These are phyloP conservation scores for Alca torda DNA, from an alignment of 2,797 vertebrate species.

Conservation along the genomic window DNA sequence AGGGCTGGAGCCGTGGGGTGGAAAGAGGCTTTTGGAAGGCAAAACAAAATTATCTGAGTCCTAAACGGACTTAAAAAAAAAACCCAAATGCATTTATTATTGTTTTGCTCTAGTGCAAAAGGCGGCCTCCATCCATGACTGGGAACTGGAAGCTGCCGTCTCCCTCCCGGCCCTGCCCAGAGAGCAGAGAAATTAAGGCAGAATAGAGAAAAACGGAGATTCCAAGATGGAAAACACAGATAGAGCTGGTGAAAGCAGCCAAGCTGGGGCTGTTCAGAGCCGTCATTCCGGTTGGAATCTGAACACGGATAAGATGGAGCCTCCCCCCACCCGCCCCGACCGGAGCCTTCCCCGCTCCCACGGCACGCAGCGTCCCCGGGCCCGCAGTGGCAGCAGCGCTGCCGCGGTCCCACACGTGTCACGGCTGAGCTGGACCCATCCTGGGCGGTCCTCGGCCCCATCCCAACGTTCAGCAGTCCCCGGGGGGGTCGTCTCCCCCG, in stretches of 20 bases:
- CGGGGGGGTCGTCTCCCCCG: fast-evolving
- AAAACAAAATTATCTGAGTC: neutral
- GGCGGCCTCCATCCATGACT: neutral
- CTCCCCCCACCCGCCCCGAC: fast-evolving
- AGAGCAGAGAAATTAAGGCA: neutral
- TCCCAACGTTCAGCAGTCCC: fast-evolving
- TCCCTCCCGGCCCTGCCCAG: neutral
- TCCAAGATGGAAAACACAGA: neutral
- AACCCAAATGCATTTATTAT: neutral
- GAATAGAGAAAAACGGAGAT: neutral
- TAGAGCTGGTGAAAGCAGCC: neutral
- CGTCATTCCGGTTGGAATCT: fast-evolving
- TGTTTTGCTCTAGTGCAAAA: neutral
- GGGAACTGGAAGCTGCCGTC: neutral
- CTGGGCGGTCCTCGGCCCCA: neutral
- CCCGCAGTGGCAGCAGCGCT: fast-evolving
- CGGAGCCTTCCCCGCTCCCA: neutral
- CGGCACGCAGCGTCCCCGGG: neutral
- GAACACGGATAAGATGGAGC: neutral
- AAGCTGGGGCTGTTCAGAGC: neutral
- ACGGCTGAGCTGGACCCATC: fast-evolving
- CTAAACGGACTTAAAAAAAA: neutral
- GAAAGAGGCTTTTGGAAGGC: neutral
- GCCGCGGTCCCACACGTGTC: fast-evolving
- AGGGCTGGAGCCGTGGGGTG: neutral